Base-by-base conservation (phyloP, 1,140 invertebrate genomes). In the Ceratina calcarata region DNA sequence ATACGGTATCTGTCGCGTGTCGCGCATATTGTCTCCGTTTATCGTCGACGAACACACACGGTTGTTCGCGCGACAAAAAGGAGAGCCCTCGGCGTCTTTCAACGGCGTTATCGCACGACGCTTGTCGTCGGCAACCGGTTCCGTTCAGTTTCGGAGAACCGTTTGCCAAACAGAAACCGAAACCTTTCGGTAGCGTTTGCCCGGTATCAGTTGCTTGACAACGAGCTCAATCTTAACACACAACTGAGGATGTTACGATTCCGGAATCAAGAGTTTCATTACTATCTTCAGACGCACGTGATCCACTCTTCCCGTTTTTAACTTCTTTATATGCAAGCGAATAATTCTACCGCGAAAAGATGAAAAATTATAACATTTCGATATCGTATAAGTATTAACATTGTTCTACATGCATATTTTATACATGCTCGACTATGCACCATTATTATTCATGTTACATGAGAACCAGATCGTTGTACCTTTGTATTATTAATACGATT, bases 31-130 rank as follows among this genome's bases (percentile, higher is more conserved):
- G 49, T 75, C 62, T 67, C 32, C 53, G 15, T 75, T 58, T 75
- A 55, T 66, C 61, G 32, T 67, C 66, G 66, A 8, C 37, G 37
- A 68, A 68, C 66, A 68, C 45, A 49, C 45, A 45, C 66, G 22
- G 66, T 2, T 57, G 51, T 37, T 67, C 53, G 73, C 53, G 27
- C 53, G 65, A 68, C 53, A 37, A 76, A 76, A 76, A 76, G 53
- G 65, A 76, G 68, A 64, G 73, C 68, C 65, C 73, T 68, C 73
- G 73, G 16, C 32, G 55, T 27, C 73, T 67, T 68, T 64, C 73
- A 64, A 76, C 73, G 32, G 73, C 73, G 53, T 76, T 58, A 57
- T 67, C 53, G 64, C 22, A 65, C 73, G 73, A 58, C 62, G 49
- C 71, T 51, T 32, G 24, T 53, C 55, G 49, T 24, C 64, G 73